Conservation (phyloP, 2,888 invertebrate genomes). For the Dorcus parallelipipedus region DNA sequence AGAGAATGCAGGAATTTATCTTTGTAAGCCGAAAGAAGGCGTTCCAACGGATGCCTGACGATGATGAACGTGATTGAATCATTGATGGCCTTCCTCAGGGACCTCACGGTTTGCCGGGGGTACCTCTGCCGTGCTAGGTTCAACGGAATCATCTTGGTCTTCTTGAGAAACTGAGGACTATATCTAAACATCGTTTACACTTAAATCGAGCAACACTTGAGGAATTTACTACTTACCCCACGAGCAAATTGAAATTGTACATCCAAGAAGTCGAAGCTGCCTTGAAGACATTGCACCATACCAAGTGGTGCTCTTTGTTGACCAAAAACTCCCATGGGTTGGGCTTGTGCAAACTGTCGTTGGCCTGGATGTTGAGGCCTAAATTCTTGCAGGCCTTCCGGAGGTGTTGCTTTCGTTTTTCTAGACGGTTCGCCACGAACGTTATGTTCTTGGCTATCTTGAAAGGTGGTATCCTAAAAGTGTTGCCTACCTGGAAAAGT, state of each 20-base stretch:
- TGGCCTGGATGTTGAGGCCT: constrained; percentile 59
- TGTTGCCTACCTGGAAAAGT: constrained; percentile 10
- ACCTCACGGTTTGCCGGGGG: constrained; percentile 69
- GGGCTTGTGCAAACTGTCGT: constrained; percentile 61
- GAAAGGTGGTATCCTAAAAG: background rate
- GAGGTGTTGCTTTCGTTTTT: constrained; percentile 56
- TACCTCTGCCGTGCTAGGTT: constrained; percentile 76
- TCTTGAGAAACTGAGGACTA: constrained; percentile 70
- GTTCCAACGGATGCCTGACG: constrained; percentile 77
- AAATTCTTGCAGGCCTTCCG: constrained; percentile 59
- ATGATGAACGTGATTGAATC: constrained; percentile 78
- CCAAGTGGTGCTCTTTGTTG: constrained; percentile 73
- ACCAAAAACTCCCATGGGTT: constrained; percentile 85
- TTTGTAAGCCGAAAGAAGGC: constrained; percentile 76
- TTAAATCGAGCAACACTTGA: background rate
- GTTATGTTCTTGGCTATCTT: constrained; percentile 50
- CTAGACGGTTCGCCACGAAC: constrained; percentile 60
- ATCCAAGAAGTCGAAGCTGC: constrained; percentile 90
- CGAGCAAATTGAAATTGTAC: constrained; percentile 85
- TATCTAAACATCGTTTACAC: constrained; percentile 50
- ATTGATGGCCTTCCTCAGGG: constrained; percentile 68
- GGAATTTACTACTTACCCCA: constrained; percentile 54
- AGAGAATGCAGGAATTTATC: constrained; percentile 82
- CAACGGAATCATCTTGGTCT: constrained; percentile 74
- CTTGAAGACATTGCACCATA: constrained; percentile 83